Base-by-base conservation (phyloP, 2,888 invertebrate genomes). In the Oligia fasciuncula region DNA sequence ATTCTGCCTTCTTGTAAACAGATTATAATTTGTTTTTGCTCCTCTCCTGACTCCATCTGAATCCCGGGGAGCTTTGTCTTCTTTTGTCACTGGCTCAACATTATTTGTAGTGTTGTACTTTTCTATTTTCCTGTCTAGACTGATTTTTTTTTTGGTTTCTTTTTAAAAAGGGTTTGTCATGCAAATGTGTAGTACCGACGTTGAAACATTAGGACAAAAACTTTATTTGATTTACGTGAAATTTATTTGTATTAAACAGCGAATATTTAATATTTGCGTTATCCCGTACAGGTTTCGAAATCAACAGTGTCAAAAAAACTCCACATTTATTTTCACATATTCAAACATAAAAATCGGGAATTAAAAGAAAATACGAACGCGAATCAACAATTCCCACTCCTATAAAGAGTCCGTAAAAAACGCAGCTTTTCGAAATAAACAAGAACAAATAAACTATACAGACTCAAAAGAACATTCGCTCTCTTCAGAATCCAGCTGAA, bases 1-100 rank as follows among this genome's bases (percentile, higher is more conserved):
- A 81, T 84, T 81, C 77, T 79, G 81, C 73, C 70, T 84, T 73
- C 73, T 75, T 63, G 69, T 73, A 85, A 85, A 80, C 74, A 85
- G 77, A 85, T 78, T 85, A 83, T 76, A 85, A 85, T 85, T 83
- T 85, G 77, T 83, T 85, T 85, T 85, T 80, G 49, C 65, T 69
- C 5, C 17, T 19, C 70, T 69, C 35, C 43, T 76, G 77, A 49
- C 73, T 81, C 62, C 73, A 62, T 62, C n/a, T 65, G 19, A 62
- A 23, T 46, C 67, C 63, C 68, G 19, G n/a, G n/a, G n/a, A 57
- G 68, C 54, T 76, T 76, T 68, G 70, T 67, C 69, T 78, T 67
- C 65, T 40, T 68, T 81, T 73, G 43, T 73, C 57, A 70, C 54
- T 29, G 57, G 54, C 9, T 35, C 40, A 43, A 72, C 19, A 49